A percentile compares a stretch with the other conserved stretches of the same genome.
phyloP scores from a whole-genome alignment of 1,140 invertebrate genomes.

The Myzus persicae region DNA sequence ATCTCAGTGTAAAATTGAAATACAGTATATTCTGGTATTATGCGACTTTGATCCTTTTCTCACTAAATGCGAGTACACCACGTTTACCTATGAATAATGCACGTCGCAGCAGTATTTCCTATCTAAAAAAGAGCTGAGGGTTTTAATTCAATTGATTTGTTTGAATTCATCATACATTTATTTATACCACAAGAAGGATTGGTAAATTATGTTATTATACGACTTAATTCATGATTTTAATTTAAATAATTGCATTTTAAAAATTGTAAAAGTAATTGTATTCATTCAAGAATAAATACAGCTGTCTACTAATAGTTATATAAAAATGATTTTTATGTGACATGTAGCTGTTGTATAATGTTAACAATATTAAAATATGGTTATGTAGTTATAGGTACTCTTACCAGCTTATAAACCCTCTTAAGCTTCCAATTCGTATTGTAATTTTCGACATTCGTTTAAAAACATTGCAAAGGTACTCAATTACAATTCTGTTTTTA shows the following conservation, averaged over 20 bases:
- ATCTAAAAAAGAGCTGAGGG: not conserved
- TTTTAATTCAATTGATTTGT: conserved; percentile 17
- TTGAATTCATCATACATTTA: not conserved
- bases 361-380: not conserved
- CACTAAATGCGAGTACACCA: not conserved
- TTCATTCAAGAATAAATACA: not conserved
- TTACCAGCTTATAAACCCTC: not conserved
- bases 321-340: not conserved
- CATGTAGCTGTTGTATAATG: not conserved
- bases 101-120: not conserved
- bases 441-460: not conserved
- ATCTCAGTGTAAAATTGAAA: not conserved
- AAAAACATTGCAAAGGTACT: not conserved
- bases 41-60: not conserved
- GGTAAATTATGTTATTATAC: not conserved
- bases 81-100: not conserved
- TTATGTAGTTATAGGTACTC: not conserved
- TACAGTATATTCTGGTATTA: not conserved
- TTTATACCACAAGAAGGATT: not conserved
- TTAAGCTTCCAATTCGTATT: not conserved
- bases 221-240: not conserved
- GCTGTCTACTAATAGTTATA: not conserved
- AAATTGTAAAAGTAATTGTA: not conserved
- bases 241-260: not conserved
- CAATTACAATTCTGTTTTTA: too few species aligned